Evolutionary conservation across 2,797 vertebrate species (phyloP).

Genomic region (Pteropus rufus): DNA sequence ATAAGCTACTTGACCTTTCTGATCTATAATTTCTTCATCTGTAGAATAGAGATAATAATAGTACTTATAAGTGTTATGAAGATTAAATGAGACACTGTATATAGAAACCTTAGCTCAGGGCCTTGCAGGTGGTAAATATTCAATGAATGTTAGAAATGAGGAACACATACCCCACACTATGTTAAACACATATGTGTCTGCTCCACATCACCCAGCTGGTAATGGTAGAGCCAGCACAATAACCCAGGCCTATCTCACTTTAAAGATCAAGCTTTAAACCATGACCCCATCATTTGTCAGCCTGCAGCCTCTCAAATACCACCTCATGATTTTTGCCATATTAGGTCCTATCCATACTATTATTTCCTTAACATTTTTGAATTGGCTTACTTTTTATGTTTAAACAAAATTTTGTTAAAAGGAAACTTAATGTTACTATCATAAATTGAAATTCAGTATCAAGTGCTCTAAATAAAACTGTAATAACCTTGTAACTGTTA

Average conservation of each 20-base stretch:
- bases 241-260: background rate
- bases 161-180: background rate
- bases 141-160: background rate
- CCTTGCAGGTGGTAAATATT: background rate
- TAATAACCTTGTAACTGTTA: background rate
- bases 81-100: background rate
- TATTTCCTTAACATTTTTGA: slow-evolving; percentile 26
- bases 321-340: background rate
- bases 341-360: background rate
- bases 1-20: background rate
- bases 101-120: background rate
- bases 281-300: background rate
- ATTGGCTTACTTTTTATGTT: background rate
- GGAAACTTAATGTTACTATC: background rate
- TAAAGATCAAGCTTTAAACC: background rate
- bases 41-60: background rate
- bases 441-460: background rate
- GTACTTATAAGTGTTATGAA: background rate
- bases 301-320: background rate
- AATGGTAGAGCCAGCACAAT: background rate
- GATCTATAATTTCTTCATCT: background rate
- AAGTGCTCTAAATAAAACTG: slow-evolving; percentile 12
- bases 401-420: background rate
- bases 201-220: background rate
- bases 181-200: background rate